Evolutionary conservation across 2,797 vertebrate genomes (phyloP).

Genomic region (Semotilus atromaculatus): DNA sequence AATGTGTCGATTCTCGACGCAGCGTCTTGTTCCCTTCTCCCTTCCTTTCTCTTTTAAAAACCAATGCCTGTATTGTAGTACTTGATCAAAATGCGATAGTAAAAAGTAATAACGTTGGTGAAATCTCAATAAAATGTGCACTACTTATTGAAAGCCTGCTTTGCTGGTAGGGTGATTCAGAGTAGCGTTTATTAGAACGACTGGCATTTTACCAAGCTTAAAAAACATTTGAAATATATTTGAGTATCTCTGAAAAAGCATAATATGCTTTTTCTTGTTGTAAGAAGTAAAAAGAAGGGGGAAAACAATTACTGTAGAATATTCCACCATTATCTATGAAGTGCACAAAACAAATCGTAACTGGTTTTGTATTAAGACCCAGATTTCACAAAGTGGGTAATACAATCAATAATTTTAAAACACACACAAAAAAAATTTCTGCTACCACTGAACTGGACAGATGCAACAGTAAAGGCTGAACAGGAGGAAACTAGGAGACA

Average conservation of each 20-base stretch:
- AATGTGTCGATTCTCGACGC: no score
- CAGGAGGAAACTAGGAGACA: not conserved
- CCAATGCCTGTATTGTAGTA: not conserved
- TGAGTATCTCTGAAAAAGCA: no score
- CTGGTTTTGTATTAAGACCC: no score
- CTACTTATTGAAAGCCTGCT: slow-evolving; percentile 12
- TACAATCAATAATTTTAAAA: not conserved
- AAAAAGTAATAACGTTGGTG: slow-evolving; percentile 1
- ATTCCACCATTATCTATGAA: no score
- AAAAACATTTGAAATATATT: not conserved
- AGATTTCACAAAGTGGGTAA: not conserved
- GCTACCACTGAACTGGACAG: not conserved
- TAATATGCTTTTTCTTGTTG: no score
- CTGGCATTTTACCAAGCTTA: slow-evolving; percentile 10
- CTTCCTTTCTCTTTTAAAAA: not conserved
- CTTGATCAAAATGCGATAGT: not conserved
- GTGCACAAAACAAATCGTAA: no score
- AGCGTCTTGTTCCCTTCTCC: no score
- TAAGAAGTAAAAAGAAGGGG: not conserved
- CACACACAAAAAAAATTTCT: not conserved
- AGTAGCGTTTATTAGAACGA: slow-evolving; percentile 23
- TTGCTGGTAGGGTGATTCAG: not conserved
- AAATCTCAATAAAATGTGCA: slow-evolving; percentile 22
- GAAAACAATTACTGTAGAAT: no score
- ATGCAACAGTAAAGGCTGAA: not conserved